Conservation (phyloP, 2,113 vertebrate genomes). For the Dasyornis broadbenti region DNA sequence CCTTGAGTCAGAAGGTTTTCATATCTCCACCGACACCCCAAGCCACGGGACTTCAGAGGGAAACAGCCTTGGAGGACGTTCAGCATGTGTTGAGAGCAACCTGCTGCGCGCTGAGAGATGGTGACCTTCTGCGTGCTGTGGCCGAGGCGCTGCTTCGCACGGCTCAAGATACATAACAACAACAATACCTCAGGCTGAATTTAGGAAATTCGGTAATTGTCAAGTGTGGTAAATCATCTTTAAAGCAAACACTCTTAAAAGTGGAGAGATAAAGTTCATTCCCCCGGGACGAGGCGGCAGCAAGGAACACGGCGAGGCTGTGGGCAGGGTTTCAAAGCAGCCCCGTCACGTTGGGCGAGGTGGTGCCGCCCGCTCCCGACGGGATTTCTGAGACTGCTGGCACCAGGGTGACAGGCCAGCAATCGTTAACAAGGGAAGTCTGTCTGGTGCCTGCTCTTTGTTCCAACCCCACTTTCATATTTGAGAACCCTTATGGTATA, state of each 20-base stretch:
- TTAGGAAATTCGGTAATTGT: slow-evolving; percentile 65
- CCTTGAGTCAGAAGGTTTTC: background rate
- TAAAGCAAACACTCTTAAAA: slow-evolving; percentile 70
- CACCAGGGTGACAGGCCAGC: slow-evolving; percentile 67
- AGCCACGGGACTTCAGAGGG: background rate
- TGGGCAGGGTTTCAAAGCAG: slow-evolving; percentile 69
- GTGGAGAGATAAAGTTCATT: slow-evolving; percentile 64
- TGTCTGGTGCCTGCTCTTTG: slow-evolving; percentile 72
- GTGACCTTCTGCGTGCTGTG: accelerated
- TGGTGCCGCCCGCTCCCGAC: slow-evolving; percentile 9
- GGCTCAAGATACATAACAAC: background rate
- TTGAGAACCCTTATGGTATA: slow-evolving; percentile 68
- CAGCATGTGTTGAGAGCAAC: accelerated
- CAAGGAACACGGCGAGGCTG: background rate
- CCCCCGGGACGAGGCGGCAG: slow-evolving; percentile 11
- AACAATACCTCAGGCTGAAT: slow-evolving; percentile 49
- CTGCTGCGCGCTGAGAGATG: background rate
- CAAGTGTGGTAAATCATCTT: slow-evolving; percentile 67
- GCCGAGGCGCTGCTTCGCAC: background rate
- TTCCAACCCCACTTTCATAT: slow-evolving; percentile 66
- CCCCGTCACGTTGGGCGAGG: slow-evolving; percentile 16
- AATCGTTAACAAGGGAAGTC: slow-evolving; percentile 75
- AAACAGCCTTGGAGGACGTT: background rate
- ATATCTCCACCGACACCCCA: background rate
- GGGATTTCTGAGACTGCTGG: slow-evolving; percentile 70